Evolutionary conservation across 2,113 vertebrate genomes (phyloP).

Genomic region (Semnornis frantzii): DNA sequence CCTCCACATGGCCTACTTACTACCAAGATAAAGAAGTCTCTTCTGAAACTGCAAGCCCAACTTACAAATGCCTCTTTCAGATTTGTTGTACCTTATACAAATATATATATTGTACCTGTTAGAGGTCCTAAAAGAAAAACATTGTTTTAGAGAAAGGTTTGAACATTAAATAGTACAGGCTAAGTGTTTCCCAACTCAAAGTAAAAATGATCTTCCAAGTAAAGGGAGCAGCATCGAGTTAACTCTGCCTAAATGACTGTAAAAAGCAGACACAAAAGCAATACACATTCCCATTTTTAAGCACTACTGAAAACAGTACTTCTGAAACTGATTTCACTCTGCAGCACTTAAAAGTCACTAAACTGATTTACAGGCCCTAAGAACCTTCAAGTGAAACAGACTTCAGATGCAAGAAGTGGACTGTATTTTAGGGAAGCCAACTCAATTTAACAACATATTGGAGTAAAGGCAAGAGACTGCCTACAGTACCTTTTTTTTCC

Average conservation of each 20-base stretch:
- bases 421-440: background rate
- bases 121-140: slow-evolving; percentile 3
- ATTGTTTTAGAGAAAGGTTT: background rate
- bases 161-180: background rate
- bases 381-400: background rate
- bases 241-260: background rate
- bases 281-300: background rate
- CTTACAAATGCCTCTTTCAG: background rate
- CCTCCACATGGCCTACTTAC: background rate
- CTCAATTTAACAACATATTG: background rate
- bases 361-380: background rate
- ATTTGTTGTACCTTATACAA: background rate
- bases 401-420: background rate
- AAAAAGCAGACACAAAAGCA: background rate
- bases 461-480: background rate
- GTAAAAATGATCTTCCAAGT: background rate
- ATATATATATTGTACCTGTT: background rate
- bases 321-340: background rate
- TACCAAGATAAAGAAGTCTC: background rate
- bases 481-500: background rate
- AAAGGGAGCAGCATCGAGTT: background rate
- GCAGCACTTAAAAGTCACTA: background rate
- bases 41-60: background rate
- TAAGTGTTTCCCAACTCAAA: background rate
- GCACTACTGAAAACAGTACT: background rate